phyloP scores from a whole-genome alignment of 1,140 invertebrate genomes.

The Portunus trituberculatus region DNA sequence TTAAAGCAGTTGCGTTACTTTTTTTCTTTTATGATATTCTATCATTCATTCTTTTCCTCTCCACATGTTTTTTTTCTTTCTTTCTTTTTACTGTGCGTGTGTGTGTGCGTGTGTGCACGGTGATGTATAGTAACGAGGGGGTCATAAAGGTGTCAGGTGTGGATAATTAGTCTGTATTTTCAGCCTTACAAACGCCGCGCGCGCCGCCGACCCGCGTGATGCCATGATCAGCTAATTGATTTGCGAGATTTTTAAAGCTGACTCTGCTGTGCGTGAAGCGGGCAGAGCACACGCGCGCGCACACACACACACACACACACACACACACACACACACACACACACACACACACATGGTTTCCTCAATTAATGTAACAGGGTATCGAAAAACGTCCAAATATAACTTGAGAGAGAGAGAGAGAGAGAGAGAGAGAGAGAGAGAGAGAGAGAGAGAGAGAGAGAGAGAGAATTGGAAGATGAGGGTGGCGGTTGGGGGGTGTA shows the following conservation, averaged over 20 bases:
- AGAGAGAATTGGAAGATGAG: no score
- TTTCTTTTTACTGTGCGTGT: neutral
- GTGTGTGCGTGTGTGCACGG: neutral
- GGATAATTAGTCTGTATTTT: constrained; percentile 3
- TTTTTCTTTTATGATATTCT: neutral
- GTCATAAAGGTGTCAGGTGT: neutral
- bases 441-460: no score
- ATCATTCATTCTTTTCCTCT: neutral
- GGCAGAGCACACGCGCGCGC: neutral
- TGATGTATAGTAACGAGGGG: neutral
- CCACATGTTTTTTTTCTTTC: no score
- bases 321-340: constrained; percentile 11
- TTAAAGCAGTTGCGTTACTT: neutral
- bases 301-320: constrained; percentile 8
- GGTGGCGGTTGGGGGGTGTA: no score
- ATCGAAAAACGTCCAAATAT: neutral
- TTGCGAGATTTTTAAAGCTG: constrained; percentile 10
- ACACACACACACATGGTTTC: neutral
- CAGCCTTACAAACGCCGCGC: neutral
- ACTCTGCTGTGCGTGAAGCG: neutral
- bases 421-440: neutral
- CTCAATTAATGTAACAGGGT: neutral
- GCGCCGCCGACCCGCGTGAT: neutral
- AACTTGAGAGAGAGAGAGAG: neutral
- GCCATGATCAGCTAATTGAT: constrained; percentile 6